A percentile compares a stretch with the other conserved stretches of the same genome.
Evolutionary conservation across 2,888 invertebrate species (phyloP).

Genomic region (Galerucella nymphaeae): DNA sequence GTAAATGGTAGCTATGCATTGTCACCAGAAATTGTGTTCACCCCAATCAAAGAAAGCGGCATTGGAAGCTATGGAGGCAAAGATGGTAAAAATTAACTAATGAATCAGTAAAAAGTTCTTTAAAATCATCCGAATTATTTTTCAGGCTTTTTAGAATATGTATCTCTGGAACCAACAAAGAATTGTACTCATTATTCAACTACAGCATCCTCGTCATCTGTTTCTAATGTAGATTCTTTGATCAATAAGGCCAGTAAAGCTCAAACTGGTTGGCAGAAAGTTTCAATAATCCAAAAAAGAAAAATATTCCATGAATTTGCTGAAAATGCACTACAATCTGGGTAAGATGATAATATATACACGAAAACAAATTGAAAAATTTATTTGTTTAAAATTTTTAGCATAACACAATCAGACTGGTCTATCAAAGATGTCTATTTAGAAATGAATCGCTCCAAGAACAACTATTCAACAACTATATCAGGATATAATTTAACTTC

Average conservation of each 20-base stretch:
- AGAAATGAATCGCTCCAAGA: slow-evolving; percentile 32
- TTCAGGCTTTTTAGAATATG: slow-evolving; percentile 46
- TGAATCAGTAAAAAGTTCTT: no score
- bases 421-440: slow-evolving; percentile 44
- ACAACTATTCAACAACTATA: slow-evolving; percentile 8
- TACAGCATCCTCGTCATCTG: slow-evolving; percentile 16
- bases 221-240: slow-evolving; percentile 64
- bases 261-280: slow-evolving; percentile 60
- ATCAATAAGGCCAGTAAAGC: slow-evolving; percentile 67
- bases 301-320: slow-evolving; percentile 49
- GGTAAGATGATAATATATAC: slow-evolving; percentile 34
- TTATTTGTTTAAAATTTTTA: neutral
- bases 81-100: slow-evolving; percentile 53
- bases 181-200: neutral
- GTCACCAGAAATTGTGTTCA: slow-evolving; percentile 66
- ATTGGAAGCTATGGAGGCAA: slow-evolving; percentile 66
- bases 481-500: slow-evolving; percentile 47
- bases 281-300: slow-evolving; percentile 44
- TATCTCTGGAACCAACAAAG: slow-evolving; percentile 13
- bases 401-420: slow-evolving; percentile 37
- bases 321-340: slow-evolving; percentile 41
- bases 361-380: neutral
- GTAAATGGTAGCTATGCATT: slow-evolving; percentile 67
- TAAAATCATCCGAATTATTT: slow-evolving; percentile 16
- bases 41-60: slow-evolving; percentile 67